These are phyloP conservation scores for Dendrophyllia cribrosa DNA, from an alignment of 64 coral and sea anemone genomes.

Conservation along the genomic window DNA sequence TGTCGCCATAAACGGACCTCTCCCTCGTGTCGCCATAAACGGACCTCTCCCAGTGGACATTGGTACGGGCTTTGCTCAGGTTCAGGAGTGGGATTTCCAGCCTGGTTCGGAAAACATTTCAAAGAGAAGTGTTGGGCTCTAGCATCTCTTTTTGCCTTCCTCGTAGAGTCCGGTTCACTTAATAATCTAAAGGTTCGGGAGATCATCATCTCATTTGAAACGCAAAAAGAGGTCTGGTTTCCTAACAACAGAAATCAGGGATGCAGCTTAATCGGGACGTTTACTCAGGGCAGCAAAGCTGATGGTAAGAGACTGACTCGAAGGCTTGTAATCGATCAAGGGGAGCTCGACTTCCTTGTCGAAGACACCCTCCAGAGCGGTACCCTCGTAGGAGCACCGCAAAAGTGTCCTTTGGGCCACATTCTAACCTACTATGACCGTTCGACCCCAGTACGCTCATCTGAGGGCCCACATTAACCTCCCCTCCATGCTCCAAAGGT, in stretches of 20 bases:
- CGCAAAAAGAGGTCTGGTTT: not conserved
- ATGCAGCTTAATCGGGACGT: not conserved
- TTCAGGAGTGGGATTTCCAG: too few species aligned
- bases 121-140: not conserved
- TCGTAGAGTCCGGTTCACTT: not conserved
- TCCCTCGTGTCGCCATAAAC: too few species aligned
- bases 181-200: not conserved
- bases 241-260: not conserved
- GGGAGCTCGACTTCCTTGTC: not conserved
- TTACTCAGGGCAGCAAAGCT: not conserved
- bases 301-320: slow-evolving; percentile 13
- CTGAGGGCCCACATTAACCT: slow-evolving; percentile 8
- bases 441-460: not conserved
- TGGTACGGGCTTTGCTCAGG: too few species aligned
- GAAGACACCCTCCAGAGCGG: not conserved
- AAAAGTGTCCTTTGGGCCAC: not conserved
- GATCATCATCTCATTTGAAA: not conserved
- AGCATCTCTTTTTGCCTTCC: not conserved
- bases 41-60: too few species aligned
- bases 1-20: too few species aligned
- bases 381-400: not conserved
- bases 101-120: not conserved
- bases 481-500: not conserved
- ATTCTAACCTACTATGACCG: not conserved
- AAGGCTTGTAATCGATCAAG: not conserved